Conservation (phyloP, 2,113 vertebrate species). For the Ictidomys tridecemlineatus region DNA sequence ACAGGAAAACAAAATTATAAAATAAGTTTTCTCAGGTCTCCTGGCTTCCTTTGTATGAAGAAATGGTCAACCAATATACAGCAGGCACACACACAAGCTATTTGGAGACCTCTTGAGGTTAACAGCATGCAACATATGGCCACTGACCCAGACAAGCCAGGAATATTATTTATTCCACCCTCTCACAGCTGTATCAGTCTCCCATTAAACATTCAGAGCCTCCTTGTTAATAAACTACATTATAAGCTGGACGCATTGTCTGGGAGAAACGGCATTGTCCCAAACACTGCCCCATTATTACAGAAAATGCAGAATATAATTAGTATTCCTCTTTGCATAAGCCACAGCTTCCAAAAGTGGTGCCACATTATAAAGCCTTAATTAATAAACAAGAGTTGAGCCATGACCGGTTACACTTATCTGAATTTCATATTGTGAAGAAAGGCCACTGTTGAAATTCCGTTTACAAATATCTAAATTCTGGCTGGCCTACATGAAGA, state of each 20-base stretch:
- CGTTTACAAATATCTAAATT: constrained; percentile 87
- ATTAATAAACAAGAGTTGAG: constrained; percentile 87
- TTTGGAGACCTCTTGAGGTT: constrained; percentile 71
- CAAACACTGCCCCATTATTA: constrained; percentile 77
- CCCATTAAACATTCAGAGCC: constrained; percentile 81
- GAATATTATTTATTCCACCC: constrained; percentile 70
- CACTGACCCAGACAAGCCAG: constrained; percentile 72
- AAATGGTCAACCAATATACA: constrained; percentile 70
- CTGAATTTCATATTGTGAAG: constrained; percentile 82
- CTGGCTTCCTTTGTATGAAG: constrained; percentile 54
- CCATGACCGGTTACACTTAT: constrained; percentile 82
- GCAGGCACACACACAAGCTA: constrained; percentile 55
- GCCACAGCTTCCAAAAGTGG: constrained; percentile 75
- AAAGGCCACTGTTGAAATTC: constrained; percentile 84
- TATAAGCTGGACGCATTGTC: constrained; percentile 74
- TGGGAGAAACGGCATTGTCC: constrained; percentile 80
- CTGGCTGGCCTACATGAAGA: constrained; percentile 80
- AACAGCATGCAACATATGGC: constrained; percentile 71
- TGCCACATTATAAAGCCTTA: constrained; percentile 84
- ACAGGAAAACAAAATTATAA: constrained; percentile 44
- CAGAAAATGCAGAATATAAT: constrained; percentile 83
- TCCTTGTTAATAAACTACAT: constrained; percentile 82
- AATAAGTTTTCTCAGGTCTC: constrained; percentile 37
- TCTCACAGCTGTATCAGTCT: constrained; percentile 78
- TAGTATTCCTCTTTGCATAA: constrained; percentile 85